These are phyloP conservation scores for Desoria tigrina DNA, from an alignment of 2,888 invertebrate species.

Conservation along the genomic window DNA sequence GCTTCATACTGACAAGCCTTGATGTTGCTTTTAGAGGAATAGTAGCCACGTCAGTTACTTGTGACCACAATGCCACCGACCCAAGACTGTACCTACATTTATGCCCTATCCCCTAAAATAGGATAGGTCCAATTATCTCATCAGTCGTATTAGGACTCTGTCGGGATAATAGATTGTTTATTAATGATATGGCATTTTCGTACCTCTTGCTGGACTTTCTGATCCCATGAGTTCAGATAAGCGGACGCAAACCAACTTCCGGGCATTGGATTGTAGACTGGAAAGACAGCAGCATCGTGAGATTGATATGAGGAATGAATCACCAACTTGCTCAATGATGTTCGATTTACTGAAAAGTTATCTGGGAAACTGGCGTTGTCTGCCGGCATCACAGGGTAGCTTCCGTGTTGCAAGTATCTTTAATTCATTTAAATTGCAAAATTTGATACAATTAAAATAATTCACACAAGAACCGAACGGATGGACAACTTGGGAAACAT, in stretches of 20 bases:
- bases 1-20: slow-evolving; percentile 56
- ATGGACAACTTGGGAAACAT: too few species aligned
- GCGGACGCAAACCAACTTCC: slow-evolving; percentile 80
- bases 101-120: slow-evolving; percentile 59
- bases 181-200: slow-evolving; percentile 2
- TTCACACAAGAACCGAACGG: slow-evolving; percentile 7
- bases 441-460: not conserved
- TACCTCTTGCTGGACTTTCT: slow-evolving; percentile 60
- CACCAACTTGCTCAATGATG: slow-evolving; percentile 56
- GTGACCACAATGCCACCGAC: slow-evolving; percentile 60
- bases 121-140: not conserved
- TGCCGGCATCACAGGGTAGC: slow-evolving; percentile 79
- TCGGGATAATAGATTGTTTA: not conserved
- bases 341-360: slow-evolving; percentile 59
- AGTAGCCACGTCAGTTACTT: slow-evolving; percentile 57
- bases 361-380: slow-evolving; percentile 77
- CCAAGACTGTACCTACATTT: slow-evolving; percentile 61
- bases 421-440: not conserved
- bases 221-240: slow-evolving; percentile 61
- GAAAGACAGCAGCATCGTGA: slow-evolving; percentile 58
- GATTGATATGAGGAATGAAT: slow-evolving; percentile 56
- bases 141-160: not conserved
- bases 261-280: slow-evolving; percentile 61
- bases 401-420: slow-evolving; percentile 73
- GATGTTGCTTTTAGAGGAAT: slow-evolving; percentile 57